These are phyloP conservation scores for Nixonia krombeini DNA, from an alignment of 1,140 invertebrate genomes.

Conservation along the genomic window DNA sequence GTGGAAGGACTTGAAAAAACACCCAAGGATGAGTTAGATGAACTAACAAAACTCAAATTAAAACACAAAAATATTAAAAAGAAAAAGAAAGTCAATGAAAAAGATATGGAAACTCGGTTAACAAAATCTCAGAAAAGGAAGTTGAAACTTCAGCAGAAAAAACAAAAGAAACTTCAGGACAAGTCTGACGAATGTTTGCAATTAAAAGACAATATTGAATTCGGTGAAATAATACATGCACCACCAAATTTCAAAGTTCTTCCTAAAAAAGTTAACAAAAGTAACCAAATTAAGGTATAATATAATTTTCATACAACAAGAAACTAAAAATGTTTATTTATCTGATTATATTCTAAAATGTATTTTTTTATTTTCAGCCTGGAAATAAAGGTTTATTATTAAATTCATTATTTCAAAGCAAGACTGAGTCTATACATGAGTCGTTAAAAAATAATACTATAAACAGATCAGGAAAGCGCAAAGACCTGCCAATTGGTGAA, in stretches of 20 bases:
- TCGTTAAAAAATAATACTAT: conserved; percentile 45
- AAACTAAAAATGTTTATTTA: background rate
- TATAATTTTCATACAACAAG: conserved; percentile 12
- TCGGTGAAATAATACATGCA: conserved; percentile 78
- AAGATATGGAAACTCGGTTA: conserved; percentile 51
- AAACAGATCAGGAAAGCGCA: conserved; percentile 73
- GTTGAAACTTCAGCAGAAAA: conserved; percentile 67
- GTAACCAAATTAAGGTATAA: conserved; percentile 65
- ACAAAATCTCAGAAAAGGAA: conserved; percentile 69
- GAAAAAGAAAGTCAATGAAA: conserved; percentile 63
- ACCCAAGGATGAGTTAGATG: conserved; percentile 68
- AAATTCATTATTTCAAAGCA: conserved; percentile 66
- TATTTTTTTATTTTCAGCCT: conserved; percentile 64
- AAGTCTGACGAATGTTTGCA: conserved; percentile 61
- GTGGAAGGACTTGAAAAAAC: conserved; percentile 68
- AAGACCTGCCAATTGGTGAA: conserved; percentile 72
- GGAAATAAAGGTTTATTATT: conserved; percentile 74
- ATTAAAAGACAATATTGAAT: conserved; percentile 74
- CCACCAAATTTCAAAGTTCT: conserved; percentile 74
- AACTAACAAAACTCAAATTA: conserved; percentile 62
- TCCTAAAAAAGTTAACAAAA: conserved; percentile 68
- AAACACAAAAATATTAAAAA: conserved; percentile 64
- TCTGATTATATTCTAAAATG: conserved; percentile 4
- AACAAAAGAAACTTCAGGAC: conserved; percentile 59
- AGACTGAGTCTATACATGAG: conserved; percentile 12